These are phyloP conservation scores for Glossosoma conforme DNA, from an alignment of 1,140 invertebrate genomes.

Conservation along the genomic window DNA sequence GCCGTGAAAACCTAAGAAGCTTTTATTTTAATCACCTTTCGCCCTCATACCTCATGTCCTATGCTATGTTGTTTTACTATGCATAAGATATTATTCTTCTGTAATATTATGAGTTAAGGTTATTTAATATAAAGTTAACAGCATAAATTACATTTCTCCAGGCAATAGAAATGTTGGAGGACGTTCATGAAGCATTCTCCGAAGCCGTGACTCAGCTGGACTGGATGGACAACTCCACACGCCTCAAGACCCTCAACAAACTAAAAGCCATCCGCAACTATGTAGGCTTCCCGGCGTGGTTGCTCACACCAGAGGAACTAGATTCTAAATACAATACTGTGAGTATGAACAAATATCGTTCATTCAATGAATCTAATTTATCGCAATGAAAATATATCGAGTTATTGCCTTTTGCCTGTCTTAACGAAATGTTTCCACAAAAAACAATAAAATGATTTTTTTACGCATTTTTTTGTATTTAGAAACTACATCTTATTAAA, in stretches of 20 bases:
- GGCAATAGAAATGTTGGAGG: constrained; percentile 71
- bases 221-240: constrained; percentile 76
- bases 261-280: constrained; percentile 62
- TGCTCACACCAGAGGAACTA: constrained; percentile 50
- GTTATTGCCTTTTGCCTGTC: no score
- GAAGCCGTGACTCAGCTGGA: constrained; percentile 61
- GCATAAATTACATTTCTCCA: constrained; percentile 30
- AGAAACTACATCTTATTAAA: constrained; percentile 17
- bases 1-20: no score
- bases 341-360: constrained; percentile 14
- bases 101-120: no score
- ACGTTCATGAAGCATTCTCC: constrained; percentile 67
- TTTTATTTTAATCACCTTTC: no score
- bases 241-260: constrained; percentile 56
- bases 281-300: constrained; percentile 70
- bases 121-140: constrained; percentile 4
- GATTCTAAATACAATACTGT: constrained; percentile 58
- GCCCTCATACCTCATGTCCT: no score
- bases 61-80: no score
- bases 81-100: no score
- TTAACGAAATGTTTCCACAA: no score
- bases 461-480: constrained; percentile 3
- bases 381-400: no score
- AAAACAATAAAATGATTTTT: neutral
- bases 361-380: neutral